Percentiles rank a stretch among this genome's conserved stretches.
These are phyloP conservation scores for Leucophenga montana DNA, from an alignment of 2,888 invertebrate genomes.

Conservation along the genomic window DNA sequence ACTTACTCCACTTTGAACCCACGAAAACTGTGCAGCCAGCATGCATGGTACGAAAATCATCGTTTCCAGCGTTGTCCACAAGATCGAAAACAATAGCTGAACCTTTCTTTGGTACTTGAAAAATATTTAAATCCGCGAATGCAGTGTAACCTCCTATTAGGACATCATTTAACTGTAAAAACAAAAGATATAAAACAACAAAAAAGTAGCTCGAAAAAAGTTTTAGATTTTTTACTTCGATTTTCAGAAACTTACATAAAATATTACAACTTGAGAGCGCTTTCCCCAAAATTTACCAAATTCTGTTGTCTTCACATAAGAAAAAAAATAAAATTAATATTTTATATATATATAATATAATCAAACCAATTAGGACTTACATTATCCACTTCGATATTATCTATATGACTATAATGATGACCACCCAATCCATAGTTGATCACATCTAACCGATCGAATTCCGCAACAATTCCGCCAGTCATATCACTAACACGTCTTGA, in stretches of 20 bases:
- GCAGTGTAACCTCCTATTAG: conserved; percentile 39
- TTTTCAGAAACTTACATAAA: conserved; percentile 48
- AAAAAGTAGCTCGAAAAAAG: conserved; percentile 4
- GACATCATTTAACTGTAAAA: conserved; percentile 40
- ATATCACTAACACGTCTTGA: conserved; percentile 36
- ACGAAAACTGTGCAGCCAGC: conserved; percentile 45
- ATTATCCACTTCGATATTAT: conserved; percentile 2
- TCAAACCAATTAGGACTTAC: not conserved
- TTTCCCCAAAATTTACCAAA: not conserved
- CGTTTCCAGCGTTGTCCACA: conserved; percentile 25
- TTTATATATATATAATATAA: no score
- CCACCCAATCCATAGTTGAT: conserved; percentile 42
- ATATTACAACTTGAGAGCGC: conserved; percentile 32
- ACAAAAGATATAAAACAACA: not conserved
- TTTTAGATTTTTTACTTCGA: no score
- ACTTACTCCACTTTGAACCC: conserved; percentile 44
- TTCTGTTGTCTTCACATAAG: not conserved
- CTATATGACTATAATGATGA: conserved; percentile 35
- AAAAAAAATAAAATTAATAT: not conserved
- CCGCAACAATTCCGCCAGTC: conserved; percentile 35
- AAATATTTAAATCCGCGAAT: conserved; percentile 38
- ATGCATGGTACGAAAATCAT: conserved; percentile 38
- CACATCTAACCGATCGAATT: conserved; percentile 9
- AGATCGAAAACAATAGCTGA: conserved; percentile 42
- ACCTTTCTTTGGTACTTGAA: conserved; percentile 32